Percentiles rank a stretch among this genome's conserved stretches.
Evolutionary conservation across 2,113 vertebrate genomes (phyloP).

Genomic region (Phoenicopterus ruber): DNA sequence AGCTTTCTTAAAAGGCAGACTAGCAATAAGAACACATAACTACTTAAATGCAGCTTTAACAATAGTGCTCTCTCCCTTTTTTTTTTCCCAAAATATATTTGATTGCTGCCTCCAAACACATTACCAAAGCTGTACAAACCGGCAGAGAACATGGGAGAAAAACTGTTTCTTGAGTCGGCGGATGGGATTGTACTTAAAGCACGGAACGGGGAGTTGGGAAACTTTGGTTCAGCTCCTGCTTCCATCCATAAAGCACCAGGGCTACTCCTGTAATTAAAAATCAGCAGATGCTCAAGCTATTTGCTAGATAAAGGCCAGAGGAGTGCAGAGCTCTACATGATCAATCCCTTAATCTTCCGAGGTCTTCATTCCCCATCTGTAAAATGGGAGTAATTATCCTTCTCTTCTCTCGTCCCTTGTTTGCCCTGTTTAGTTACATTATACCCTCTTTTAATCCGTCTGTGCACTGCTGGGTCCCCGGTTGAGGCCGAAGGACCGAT

Average conservation of each 20-base stretch:
- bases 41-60: neutral
- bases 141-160: neutral
- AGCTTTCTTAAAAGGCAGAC: neutral
- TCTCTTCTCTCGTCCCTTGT: neutral
- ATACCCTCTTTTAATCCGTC: neutral
- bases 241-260: neutral
- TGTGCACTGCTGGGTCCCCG: neutral
- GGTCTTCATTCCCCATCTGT: neutral
- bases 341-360: neutral
- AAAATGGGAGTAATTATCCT: neutral
- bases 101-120: neutral
- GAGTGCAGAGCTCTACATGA: neutral
- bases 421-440: neutral
- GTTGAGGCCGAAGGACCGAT: neutral
- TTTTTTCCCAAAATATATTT: neutral
- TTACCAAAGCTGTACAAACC: neutral
- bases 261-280: neutral
- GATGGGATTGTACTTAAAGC: neutral
- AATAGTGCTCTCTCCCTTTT: neutral
- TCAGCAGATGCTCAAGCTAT: neutral
- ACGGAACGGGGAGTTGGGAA: neutral
- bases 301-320: neutral
- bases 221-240: neutral
- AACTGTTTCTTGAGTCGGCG: neutral
- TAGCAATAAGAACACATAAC: neutral